Base-by-base conservation (phyloP, 2,888 invertebrate genomes). In the Biston stratarius region DNA sequence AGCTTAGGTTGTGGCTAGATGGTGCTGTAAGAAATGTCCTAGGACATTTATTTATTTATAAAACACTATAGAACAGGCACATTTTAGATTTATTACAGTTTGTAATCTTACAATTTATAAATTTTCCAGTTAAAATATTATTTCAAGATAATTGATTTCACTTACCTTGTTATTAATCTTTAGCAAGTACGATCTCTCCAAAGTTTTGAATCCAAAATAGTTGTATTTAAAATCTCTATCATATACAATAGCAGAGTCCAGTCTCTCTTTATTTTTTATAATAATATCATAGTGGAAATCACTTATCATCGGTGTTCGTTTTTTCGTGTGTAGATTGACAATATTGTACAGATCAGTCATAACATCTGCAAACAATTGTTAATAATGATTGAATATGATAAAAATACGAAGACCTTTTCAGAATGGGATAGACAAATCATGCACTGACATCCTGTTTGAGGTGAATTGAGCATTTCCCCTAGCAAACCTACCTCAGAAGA, bases 121-220 rank as follows among this genome's bases (percentile, higher is more conserved):
- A 24, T 24, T 24, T 24, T 24, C 14, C 36, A 15, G 5, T 5
- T 6, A 47, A 12, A 47, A 47, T n/a, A 47, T 15, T 15, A 47
- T 9, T 47, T 15, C 15, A 47, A 45, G 14, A 8, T 14, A 8
- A 6, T 45, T 14, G 6, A 14, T n/a, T 57, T 45, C 1, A 47
- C 62, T 74, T 83, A 92, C 94, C 95, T 98, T 98, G 0, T 97
- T 97, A 85, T 98, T 95, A 60, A 99, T 97, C 91, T 97, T 98
- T 66, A 99, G 90, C 73, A 99, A 93, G 88, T 99, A 99, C 0
- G 99, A 99, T 53, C 98, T 95, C 83, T 99, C 99, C 62, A 99
- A 91, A 0, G 99, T 99, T 95, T 99, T 99, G 84, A 99, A 99
- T n/a, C 99, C 99, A 94, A 99, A 99, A 86, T 98, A 99, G 84